Conservation (phyloP, 2,888 invertebrate species). For the Steromphala cineraria region DNA sequence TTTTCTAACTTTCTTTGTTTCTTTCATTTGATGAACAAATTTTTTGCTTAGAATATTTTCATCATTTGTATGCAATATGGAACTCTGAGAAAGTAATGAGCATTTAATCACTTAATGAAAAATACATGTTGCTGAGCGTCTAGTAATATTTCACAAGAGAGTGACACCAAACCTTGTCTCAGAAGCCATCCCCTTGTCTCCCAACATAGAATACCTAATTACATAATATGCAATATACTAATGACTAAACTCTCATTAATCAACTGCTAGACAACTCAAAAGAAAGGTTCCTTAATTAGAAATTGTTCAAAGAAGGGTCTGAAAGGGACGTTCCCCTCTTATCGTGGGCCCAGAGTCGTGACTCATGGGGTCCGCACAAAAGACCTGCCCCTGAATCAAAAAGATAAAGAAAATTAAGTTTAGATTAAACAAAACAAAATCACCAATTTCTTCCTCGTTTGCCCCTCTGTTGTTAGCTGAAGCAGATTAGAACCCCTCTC, state of each 20-base stretch:
- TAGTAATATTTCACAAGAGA: not conserved
- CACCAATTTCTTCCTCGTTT: slow-evolving; percentile 11
- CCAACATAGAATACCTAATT: not conserved
- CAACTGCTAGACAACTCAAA: slow-evolving; percentile 7
- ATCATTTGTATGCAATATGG: not conserved
- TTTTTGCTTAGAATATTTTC: not conserved
- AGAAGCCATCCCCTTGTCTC: not conserved
- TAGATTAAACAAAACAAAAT: slow-evolving; percentile 18
- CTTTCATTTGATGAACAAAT: too few relatives aligned
- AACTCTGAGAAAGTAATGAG: not conserved
- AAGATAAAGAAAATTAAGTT: slow-evolving; percentile 21
- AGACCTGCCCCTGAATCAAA: not conserved
- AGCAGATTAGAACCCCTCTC: too few relatives aligned
- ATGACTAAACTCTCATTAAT: slow-evolving; percentile 11
- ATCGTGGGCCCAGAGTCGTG: not conserved
- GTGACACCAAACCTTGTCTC: too few relatives aligned
- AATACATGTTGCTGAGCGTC: slow-evolving; percentile 6
- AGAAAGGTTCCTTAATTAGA: slow-evolving; percentile 5
- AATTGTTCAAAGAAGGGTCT: slow-evolving; percentile 11
- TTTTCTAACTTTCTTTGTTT: too few relatives aligned
- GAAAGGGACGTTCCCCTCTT: slow-evolving; percentile 11
- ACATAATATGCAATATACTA: slow-evolving; percentile 18
- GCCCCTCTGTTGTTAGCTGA: not conserved
- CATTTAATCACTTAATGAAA: slow-evolving; percentile 11
- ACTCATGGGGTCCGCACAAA: not conserved